These are phyloP conservation scores for Pristionchus entomophagus DNA, from an alignment of 2,888 invertebrate species.

Conservation along the genomic window DNA sequence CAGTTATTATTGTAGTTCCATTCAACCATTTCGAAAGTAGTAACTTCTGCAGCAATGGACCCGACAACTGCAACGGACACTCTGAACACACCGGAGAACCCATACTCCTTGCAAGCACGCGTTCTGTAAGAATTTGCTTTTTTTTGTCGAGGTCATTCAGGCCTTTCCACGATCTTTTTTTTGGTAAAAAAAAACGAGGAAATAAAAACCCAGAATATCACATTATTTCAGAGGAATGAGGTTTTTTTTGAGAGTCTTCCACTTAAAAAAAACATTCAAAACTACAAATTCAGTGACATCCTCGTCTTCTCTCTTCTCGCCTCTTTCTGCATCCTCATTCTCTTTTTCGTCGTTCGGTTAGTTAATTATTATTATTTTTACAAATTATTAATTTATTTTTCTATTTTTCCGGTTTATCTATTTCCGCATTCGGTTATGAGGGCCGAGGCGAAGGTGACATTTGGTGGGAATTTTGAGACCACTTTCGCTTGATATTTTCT, in stretches of 20 bases:
- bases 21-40: background rate
- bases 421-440: slow-evolving; percentile 2
- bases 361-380: too few relatives aligned
- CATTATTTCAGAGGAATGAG: background rate
- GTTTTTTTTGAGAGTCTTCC: background rate
- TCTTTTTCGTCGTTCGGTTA: slow-evolving; percentile 38
- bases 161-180: background rate
- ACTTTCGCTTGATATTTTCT: background rate
- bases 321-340: slow-evolving; percentile 14
- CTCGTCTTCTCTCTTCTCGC: slow-evolving; percentile 14
- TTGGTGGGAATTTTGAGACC: background rate
- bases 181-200: background rate
- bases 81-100: too few relatives aligned
- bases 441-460: background rate
- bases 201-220: background rate
- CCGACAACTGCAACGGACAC: background rate
- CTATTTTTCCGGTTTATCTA: slow-evolving; percentile 24
- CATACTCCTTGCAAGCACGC: background rate
- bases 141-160: background rate
- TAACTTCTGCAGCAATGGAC: background rate
- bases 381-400: background rate
- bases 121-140: background rate
- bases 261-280: background rate
- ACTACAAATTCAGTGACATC: background rate
- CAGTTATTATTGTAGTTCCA: too few relatives aligned